Base-by-base conservation (phyloP, 2,113 vertebrate genomes). In the Pica pica region DNA sequence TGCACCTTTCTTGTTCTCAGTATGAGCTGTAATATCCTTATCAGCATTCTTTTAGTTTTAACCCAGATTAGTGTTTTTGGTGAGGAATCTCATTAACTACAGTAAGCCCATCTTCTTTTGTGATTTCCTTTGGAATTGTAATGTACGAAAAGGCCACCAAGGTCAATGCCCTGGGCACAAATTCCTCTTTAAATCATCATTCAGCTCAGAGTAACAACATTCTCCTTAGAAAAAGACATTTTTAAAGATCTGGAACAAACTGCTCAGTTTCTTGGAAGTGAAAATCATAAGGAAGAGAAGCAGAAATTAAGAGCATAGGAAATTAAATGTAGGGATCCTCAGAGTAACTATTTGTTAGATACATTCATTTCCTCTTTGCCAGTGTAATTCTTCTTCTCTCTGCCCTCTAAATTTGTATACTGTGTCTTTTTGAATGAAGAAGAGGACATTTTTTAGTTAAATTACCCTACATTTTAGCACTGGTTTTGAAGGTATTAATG, bases 11-110 rank as follows among this genome's bases (percentile, higher is more conserved):
- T 98, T 98, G 97, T 98, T 98, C 98, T 87, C 98, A 87, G 97
- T 96, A 65, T 97, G 98, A 98, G 97, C 93, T 91, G 95, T 98
- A 98, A 98, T 98, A 98, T 98, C 98, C 98, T 98, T 98, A 99
- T 98, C 98, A 98, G 97, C 95, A 97, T 98, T 98, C 98, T 98
- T 98, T 98, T 98, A 98, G 97, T 98, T 99, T 98, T 98, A 98
- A 97, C 97, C 97, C 98, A 97, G 97, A 98, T 98, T 98, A 97
- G 97, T 98, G 98, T 98, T 99, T 98, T 98, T 96, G 89, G 96
- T 96, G 96, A 96, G 89, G 97, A 95, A 98, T 98, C 98, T 98
- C 90, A 94, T 98, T 98, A 98, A 98, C 98, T 98, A 97, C 94
- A 96, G 96, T 96, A 87, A 97, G 93, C 91, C 96, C 97, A 94